phyloP scores from a whole-genome alignment of 1,140 invertebrate genomes.

The Rhopalosiphum maidis region DNA sequence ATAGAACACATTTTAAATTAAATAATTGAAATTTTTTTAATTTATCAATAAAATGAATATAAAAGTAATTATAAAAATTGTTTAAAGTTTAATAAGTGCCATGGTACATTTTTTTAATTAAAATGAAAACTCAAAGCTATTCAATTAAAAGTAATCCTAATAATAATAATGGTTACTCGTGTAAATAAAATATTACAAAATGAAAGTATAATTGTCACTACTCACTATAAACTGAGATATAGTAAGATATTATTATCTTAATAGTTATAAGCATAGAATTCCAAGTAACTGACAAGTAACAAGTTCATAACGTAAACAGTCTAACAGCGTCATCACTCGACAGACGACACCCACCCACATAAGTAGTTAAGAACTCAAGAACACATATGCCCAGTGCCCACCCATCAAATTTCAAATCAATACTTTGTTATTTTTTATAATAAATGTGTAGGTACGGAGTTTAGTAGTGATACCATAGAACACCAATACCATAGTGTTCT shows the following conservation, averaged over 20 bases:
- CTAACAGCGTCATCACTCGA: too few relatives aligned
- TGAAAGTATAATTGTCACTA: neutral
- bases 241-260: neutral
- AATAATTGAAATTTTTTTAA: neutral
- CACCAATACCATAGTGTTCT: too few relatives aligned
- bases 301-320: neutral
- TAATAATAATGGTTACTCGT: neutral
- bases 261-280: neutral
- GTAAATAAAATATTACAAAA: neutral
- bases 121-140: too few relatives aligned
- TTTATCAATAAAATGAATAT: neutral
- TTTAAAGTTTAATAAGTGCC: too few relatives aligned
- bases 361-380: too few relatives aligned
- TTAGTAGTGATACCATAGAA: too few relatives aligned
- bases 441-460: too few relatives aligned
- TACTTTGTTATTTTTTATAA: neutral
- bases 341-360: too few relatives aligned
- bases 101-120: too few relatives aligned
- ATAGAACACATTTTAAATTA: conserved; percentile 21
- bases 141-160: neutral
- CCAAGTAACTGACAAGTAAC: neutral
- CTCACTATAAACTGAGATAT: neutral
- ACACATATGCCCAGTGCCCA: neutral
- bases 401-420: neutral
- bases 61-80: neutral